Conservation (phyloP, 2,113 vertebrate species). For the Penelope pileata region DNA sequence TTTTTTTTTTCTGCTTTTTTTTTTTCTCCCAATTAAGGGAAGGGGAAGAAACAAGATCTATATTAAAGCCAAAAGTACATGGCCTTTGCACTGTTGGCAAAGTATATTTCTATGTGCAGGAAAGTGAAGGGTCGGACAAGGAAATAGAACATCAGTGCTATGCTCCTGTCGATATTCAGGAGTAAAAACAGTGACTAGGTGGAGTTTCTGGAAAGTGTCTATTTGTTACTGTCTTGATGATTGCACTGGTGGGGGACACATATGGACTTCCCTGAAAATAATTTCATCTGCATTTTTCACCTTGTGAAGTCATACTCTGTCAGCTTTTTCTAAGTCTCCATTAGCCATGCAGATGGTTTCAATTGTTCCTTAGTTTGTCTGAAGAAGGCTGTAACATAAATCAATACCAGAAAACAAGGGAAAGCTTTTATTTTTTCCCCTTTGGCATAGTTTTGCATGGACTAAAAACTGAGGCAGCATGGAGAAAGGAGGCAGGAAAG, state of each 20-base stretch:
- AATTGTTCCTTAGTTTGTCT: conserved; percentile 73
- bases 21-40: not conserved
- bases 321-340: conserved; percentile 42
- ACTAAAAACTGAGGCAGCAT: conserved; percentile 16
- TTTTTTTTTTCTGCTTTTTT: not conserved
- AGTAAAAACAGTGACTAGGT: not conserved
- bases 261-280: conserved; percentile 22
- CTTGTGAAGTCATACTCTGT: conserved; percentile 44
- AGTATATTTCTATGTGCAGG: not conserved
- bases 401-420: conserved; percentile 67
- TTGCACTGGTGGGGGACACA: not conserved
- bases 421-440: conserved; percentile 20
- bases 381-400: conserved; percentile 61
- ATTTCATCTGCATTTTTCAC: not conserved
- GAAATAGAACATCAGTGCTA: not conserved
- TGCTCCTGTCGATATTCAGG: not conserved
- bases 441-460: conserved; percentile 26
- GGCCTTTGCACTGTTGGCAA: not conserved
- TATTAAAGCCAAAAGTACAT: not conserved
- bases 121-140: not conserved
- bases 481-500: not conserved
- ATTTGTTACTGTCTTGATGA: not conserved
- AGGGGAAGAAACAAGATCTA: not conserved
- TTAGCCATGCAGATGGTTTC: conserved; percentile 79
- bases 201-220: not conserved